These are phyloP conservation scores for Ctenodactylus gundi DNA, from an alignment of 2,113 vertebrate species.

Conservation along the genomic window DNA sequence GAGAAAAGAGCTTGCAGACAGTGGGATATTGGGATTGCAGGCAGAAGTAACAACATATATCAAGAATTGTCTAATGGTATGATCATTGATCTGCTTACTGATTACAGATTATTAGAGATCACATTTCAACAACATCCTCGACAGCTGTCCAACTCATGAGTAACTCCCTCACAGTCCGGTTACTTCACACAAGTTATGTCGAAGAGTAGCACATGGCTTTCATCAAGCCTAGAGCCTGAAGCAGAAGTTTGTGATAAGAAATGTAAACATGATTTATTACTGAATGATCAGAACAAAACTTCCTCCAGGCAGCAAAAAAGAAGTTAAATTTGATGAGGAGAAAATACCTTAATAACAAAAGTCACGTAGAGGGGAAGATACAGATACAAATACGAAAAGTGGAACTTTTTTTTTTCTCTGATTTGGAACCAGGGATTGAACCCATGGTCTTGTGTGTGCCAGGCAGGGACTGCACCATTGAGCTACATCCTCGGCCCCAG, in stretches of 20 bases:
- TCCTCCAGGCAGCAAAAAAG: neutral
- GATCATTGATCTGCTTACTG: neutral
- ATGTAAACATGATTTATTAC: neutral
- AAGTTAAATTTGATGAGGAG: neutral
- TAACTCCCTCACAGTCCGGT: neutral
- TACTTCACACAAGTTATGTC: neutral
- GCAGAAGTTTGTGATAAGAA: neutral
- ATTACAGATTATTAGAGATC: neutral
- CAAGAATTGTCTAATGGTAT: neutral
- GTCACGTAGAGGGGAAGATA: neutral
- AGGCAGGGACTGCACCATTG: too few species aligned
- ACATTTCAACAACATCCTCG: neutral
- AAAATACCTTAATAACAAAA: slow-evolving; percentile 26
- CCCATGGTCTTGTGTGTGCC: too few species aligned
- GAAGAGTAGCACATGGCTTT: neutral
- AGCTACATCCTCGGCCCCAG: too few species aligned
- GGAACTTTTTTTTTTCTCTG: too few species aligned
- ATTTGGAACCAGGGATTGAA: too few species aligned
- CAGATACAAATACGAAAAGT: neutral
- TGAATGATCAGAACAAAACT: neutral
- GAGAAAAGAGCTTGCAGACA: neutral
- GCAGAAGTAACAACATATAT: neutral
- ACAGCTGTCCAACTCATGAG: neutral
- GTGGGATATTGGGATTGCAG: neutral
- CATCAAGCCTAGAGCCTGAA: neutral